Evolutionary conservation across 92 coral and sea anemone genomes (phyloP), one percentile per base, ranked within the genome.

Genomic region (Epizoanthus illoricatus): DNA sequence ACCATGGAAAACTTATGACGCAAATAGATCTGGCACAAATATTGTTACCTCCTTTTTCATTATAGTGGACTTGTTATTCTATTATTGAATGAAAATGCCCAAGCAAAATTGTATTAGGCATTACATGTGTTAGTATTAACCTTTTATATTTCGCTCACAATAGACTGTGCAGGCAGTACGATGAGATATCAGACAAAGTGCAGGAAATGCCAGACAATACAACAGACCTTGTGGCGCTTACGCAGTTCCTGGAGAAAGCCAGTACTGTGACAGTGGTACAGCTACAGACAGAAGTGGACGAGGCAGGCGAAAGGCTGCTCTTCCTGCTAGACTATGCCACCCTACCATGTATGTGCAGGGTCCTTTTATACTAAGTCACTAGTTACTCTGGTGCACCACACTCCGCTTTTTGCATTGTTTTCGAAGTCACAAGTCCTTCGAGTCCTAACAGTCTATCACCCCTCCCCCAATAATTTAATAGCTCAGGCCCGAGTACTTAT

Each of bases 171-270:
- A 91, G 84, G 33, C 93, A 94, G 59, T 96, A 96, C 79, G 99
- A 96, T 70, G 99, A 96, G 55, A 93, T 96, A 65, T 96, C 99
- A 21, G 99, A 96, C 93, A 96, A 96, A 67, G 99, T 96, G 71
- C 99, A 96, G 60, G 99, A 96, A 71, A 96, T 96, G 99, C 99
- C 99, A 21, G 95, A 87, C 83, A 96, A 91, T 83, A 96, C 98
- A 61, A 89, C 92, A 33, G 99, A 96, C 89, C 75, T 96, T 63
- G 99, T 96, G 57, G 86, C 94, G 13, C 82, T 96, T 76, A 94
- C 96, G 5, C 91, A 96, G 65, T 96, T 84, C 88, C 65, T 96
- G 85, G 99, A 91, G 85, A 88, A 93, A 15, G 99, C 99, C 20
- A 96, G 97, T 75, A 85, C 96, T 40, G 97, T 92, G 4, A 73